phyloP scores from a whole-genome alignment of 2,797 vertebrate species.

The Carapus acus region DNA sequence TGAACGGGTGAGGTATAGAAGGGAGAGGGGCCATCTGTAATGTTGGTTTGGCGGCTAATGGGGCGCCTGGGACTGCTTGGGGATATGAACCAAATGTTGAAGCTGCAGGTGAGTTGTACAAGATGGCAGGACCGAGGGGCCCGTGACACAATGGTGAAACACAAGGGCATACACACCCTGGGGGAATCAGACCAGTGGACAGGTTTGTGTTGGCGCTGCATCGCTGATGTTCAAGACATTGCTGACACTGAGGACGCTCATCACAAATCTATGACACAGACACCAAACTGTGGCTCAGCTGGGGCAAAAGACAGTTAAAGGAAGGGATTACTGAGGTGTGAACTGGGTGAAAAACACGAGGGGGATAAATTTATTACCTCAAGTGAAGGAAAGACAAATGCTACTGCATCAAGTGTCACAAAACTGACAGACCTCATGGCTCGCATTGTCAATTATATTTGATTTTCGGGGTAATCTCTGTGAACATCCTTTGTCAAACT shows the following conservation, averaged over 20 bases:
- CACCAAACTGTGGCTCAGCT: slow-evolving; percentile 65
- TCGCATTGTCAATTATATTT: slow-evolving; percentile 66
- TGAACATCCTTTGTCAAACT: slow-evolving; percentile 52
- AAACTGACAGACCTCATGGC: slow-evolving; percentile 56
- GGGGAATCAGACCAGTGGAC: slow-evolving; percentile 35
- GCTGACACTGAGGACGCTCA: slow-evolving; percentile 49
- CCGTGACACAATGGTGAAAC: slow-evolving; percentile 33
- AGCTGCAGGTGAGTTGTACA: slow-evolving; percentile 58
- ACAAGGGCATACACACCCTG: slow-evolving; percentile 33
- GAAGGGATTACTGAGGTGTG: slow-evolving; percentile 56
- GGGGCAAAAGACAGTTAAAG: slow-evolving; percentile 52
- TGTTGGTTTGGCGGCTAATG: slow-evolving; percentile 34
- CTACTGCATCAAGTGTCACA: slow-evolving; percentile 57
- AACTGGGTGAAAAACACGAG: slow-evolving; percentile 58
- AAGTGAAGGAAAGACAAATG: slow-evolving; percentile 25
- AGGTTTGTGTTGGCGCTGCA: slow-evolving; percentile 27
- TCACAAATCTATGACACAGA: slow-evolving; percentile 47
- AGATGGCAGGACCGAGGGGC: slow-evolving; percentile 30
- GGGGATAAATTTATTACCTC: slow-evolving; percentile 49
- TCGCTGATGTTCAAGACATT: slow-evolving; percentile 42
- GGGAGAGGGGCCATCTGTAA: slow-evolving; percentile 57
- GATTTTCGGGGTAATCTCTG: slow-evolving; percentile 49
- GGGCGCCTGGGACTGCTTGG: slow-evolving; percentile 30
- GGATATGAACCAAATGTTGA: slow-evolving; percentile 51
- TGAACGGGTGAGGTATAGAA: slow-evolving; percentile 40